Conservation (phyloP, 1,140 invertebrate species). For the Bombus breviceps region DNA sequence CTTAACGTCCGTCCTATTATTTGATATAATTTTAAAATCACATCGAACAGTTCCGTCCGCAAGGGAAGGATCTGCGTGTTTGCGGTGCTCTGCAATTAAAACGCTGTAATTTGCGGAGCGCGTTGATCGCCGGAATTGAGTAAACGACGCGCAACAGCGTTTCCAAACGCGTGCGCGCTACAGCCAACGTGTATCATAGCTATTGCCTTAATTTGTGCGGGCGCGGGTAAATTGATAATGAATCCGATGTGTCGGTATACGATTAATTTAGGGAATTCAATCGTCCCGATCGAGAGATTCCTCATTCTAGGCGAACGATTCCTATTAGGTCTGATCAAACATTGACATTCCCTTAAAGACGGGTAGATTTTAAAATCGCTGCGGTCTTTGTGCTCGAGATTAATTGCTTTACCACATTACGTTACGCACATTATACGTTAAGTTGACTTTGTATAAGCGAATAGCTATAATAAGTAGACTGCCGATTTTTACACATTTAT, state of each 20-base stretch:
- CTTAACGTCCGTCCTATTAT: conserved; percentile 17
- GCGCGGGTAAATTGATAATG: conserved; percentile 68
- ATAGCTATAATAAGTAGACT: no score
- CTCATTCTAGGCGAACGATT: not conserved
- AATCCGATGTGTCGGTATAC: conserved; percentile 70
- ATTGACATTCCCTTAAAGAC: not conserved
- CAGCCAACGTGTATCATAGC: conserved; percentile 56
- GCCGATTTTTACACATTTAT: no score
- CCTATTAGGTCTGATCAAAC: not conserved
- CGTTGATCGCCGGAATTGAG: conserved; percentile 18
- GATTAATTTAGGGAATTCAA: conserved; percentile 76
- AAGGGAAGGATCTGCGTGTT: not conserved
- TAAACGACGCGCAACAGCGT: conserved; percentile 11
- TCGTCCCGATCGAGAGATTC: conserved; percentile 27
- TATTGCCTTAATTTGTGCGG: conserved; percentile 74
- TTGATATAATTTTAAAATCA: conserved; percentile 27
- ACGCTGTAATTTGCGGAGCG: conserved; percentile 29
- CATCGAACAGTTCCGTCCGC: not conserved
- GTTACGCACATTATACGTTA: no score
- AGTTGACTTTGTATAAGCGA: no score
- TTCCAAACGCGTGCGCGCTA: conserved; percentile 14
- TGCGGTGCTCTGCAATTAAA: conserved; percentile 16
- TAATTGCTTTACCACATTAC: no score
- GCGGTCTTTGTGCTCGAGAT: no score
- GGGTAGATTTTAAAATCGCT: not conserved